These are phyloP conservation scores for Callaeas wilsoni DNA, from an alignment of 2,113 vertebrate genomes.

Conservation along the genomic window DNA sequence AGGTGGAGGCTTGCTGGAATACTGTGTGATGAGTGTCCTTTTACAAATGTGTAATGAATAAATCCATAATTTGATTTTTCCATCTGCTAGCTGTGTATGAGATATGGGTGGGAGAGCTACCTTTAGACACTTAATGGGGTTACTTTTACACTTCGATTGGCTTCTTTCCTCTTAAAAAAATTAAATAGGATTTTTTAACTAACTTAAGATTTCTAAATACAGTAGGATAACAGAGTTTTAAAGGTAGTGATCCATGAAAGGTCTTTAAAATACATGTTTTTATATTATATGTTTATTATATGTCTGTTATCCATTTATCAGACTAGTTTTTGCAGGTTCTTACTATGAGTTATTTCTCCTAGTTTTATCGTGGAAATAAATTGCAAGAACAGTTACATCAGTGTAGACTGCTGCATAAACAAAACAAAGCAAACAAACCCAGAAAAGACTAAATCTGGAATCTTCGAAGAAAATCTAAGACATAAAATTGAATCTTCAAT, in stretches of 20 bases:
- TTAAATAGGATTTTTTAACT: not conserved
- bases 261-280: not conserved
- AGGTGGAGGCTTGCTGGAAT: not conserved
- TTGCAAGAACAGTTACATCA: not conserved
- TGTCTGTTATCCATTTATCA: not conserved
- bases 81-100: not conserved
- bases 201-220: not conserved
- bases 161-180: not conserved
- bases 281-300: not conserved
- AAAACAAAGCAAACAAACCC: not conserved
- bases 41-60: not conserved
- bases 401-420: not conserved
- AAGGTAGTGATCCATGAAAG: not conserved
- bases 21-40: not conserved
- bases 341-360: not conserved
- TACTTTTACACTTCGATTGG: not conserved
- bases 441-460: not conserved
- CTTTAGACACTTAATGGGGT: not conserved
- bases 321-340: not conserved
- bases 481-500: not conserved
- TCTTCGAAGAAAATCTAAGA: not conserved
- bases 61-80: conserved; percentile 18
- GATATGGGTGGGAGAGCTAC: not conserved
- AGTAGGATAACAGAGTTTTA: not conserved
- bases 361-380: not conserved